These are phyloP conservation scores for Plumapathes pennacea DNA, from an alignment of 92 coral and sea anemone species.

Conservation along the genomic window DNA sequence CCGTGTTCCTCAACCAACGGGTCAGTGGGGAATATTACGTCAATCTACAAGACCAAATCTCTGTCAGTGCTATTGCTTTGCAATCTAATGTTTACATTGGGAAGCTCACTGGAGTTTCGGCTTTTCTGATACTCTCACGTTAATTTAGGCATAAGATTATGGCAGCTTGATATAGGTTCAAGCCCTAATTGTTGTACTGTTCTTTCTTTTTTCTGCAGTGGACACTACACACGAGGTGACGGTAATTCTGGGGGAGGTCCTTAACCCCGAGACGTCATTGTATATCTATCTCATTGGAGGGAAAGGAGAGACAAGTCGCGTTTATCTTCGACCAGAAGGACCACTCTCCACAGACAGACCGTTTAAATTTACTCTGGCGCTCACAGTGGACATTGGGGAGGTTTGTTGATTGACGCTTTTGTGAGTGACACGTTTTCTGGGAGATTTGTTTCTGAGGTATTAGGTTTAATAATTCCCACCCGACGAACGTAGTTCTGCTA, in stretches of 20 bases:
- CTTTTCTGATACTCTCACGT: no score
- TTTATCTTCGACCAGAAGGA: conserved; percentile 75
- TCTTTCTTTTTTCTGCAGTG: conserved; percentile 18
- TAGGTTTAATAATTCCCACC: no score
- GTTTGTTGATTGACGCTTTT: conserved; percentile 31
- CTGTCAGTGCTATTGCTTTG: no score
- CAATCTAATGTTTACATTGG: no score
- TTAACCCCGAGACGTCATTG: conserved; percentile 70
- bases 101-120: no score
- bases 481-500: not conserved
- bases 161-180: no score
- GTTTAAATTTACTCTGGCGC: conserved; percentile 77
- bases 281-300: conserved; percentile 76
- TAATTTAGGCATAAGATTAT: no score
- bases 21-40: no score
- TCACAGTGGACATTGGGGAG: conserved; percentile 82
- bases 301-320: conserved; percentile 85
- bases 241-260: conserved; percentile 78
- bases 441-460: no score
- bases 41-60: no score
- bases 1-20: conserved; percentile 17
- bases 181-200: no score
- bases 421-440: no score
- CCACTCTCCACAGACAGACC: conserved; percentile 72
- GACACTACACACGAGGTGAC: conserved; percentile 80